Percentiles rank a stretch among this genome's conserved stretches.
phyloP scores from a whole-genome alignment of 2,113 vertebrate species.

The Rostratula benghalensis region DNA sequence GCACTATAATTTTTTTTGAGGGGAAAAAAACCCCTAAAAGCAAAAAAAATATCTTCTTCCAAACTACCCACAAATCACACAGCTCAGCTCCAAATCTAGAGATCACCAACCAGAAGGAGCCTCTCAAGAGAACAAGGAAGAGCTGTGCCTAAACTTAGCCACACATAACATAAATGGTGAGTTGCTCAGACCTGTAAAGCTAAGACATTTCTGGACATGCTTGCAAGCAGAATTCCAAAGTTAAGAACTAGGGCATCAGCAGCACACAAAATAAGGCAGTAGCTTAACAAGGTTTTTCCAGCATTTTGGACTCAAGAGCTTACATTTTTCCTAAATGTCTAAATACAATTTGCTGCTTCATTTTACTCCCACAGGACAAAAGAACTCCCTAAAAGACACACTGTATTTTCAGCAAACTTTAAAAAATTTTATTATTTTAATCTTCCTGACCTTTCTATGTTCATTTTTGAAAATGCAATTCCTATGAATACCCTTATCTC shows the following conservation, averaged over 20 bases:
- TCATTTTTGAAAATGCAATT: not conserved
- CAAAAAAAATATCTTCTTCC: not conserved
- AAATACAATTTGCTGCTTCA: not conserved
- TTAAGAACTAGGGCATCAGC: not conserved
- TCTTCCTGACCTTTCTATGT: not conserved
- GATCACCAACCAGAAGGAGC: not conserved
- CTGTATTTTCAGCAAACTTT: not conserved
- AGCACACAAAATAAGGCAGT: not conserved
- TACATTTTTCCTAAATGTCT: not conserved
- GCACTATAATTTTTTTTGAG: not conserved
- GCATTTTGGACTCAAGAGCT: not conserved
- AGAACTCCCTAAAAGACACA: not conserved
- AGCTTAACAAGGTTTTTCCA: not conserved
- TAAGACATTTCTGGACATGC: not conserved
- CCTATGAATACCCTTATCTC: not conserved
- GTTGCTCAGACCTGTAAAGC: not conserved
- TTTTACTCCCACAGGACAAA: not conserved
- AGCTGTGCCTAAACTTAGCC: not conserved
- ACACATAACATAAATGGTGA: not conserved
- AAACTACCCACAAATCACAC: not conserved
- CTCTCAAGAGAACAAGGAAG: not conserved
- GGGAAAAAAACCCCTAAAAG: not conserved
- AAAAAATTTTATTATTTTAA: not conserved
- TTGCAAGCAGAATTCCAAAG: not conserved
- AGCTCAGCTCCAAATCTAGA: not conserved